Conservation (phyloP, 1,140 invertebrate genomes). For the Drosophila novamexicana region DNA sequence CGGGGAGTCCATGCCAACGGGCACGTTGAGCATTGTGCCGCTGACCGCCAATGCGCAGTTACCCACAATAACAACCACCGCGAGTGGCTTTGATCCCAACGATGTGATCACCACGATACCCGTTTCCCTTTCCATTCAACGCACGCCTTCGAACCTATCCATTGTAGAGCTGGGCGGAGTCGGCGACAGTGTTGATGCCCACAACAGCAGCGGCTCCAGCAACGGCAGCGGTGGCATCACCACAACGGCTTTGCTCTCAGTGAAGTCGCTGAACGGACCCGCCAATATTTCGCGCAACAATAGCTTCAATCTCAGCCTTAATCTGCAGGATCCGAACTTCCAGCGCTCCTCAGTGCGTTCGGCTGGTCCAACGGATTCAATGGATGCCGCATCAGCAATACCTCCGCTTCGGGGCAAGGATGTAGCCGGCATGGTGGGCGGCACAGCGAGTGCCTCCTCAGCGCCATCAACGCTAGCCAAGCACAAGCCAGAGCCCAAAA, state of each 20-base stretch:
- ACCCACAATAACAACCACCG: constrained; percentile 74
- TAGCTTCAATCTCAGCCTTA: constrained; percentile 75
- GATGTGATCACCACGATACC: constrained; percentile 80
- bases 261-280: constrained; percentile 68
- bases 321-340: constrained; percentile 62
- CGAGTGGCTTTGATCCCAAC: constrained; percentile 69
- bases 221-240: constrained; percentile 59
- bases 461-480: constrained; percentile 81
- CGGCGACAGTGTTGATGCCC: constrained; percentile 47
- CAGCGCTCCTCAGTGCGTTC: constrained; percentile 70
- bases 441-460: constrained; percentile 52
- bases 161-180: constrained; percentile 66
- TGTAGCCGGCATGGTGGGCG: constrained; percentile 9
- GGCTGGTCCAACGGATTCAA: constrained; percentile 45
- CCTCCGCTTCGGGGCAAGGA: constrained; percentile 42
- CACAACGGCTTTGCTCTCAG: constrained; percentile 73
- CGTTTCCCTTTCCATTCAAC: constrained; percentile 74
- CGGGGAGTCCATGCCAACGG: constrained; percentile 66
- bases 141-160: constrained; percentile 65
- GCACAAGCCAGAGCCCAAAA: constrained; percentile 76
- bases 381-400: constrained; percentile 44
- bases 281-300: constrained; percentile 72
- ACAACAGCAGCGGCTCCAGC: constrained; percentile 49
- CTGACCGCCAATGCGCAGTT: constrained; percentile 64
- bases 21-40: constrained; percentile 75